Conservation (phyloP, 2,113 vertebrate species). For the Hylia prasina region DNA sequence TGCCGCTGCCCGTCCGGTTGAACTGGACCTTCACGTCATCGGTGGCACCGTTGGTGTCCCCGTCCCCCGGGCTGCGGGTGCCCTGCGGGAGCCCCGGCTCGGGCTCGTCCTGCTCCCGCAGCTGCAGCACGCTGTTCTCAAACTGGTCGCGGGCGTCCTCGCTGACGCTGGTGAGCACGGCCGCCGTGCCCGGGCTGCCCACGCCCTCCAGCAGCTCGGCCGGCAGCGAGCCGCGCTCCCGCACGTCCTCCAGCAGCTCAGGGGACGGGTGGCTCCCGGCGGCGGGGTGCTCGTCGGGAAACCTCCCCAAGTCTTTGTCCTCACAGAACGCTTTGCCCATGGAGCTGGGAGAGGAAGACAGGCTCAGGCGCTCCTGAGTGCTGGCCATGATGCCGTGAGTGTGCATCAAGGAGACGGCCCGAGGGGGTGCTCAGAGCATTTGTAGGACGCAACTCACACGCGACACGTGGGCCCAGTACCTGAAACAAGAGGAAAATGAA, state of each 20-base stretch:
- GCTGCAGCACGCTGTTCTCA: slow-evolving; percentile 95
- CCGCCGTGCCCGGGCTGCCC: slow-evolving; percentile 75
- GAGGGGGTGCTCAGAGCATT: slow-evolving; percentile 47
- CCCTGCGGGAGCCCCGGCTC: slow-evolving; percentile 72
- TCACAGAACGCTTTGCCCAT: slow-evolving; percentile 84
- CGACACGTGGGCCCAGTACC: slow-evolving; percentile 30
- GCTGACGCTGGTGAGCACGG: slow-evolving; percentile 81
- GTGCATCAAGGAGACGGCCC: slow-evolving; percentile 75
- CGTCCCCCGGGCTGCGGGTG: slow-evolving; percentile 62
- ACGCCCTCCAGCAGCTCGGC: slow-evolving; percentile 69
- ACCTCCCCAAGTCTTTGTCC: slow-evolving; percentile 71
- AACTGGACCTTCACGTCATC: slow-evolving; percentile 97
- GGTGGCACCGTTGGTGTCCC: slow-evolving; percentile 55
- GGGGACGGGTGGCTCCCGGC: slow-evolving; percentile 70
- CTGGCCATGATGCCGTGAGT: slow-evolving; percentile 91
- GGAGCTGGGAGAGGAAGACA: slow-evolving; percentile 84
- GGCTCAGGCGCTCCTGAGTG: slow-evolving; percentile 90
- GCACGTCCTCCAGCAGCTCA: slow-evolving; percentile 83
- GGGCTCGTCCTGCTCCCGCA: slow-evolving; percentile 87
- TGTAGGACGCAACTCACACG: background rate
- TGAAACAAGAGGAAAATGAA: slow-evolving; percentile 11
- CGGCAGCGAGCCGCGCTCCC: slow-evolving; percentile 68
- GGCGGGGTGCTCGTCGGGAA: slow-evolving; percentile 69
- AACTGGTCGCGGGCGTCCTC: slow-evolving; percentile 93
- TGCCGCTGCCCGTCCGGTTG: slow-evolving; percentile 81